Percentiles rank a stretch among this genome's conserved stretches.
These are phyloP conservation scores for Nyleta sp. DNA, from an alignment of 2,888 invertebrate species.

Conservation along the genomic window DNA sequence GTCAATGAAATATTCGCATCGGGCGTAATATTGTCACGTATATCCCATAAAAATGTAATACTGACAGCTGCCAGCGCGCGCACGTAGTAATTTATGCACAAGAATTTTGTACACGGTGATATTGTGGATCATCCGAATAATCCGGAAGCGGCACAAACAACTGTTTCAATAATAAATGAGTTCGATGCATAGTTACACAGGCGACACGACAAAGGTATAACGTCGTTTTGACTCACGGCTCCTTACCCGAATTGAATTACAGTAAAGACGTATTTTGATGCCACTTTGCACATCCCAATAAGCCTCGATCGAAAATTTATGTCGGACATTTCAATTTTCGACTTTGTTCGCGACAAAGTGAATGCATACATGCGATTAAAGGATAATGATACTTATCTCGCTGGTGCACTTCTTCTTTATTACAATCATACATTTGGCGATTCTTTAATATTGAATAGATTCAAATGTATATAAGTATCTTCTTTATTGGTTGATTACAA, in stretches of 20 bases:
- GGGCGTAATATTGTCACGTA: constrained; percentile 19
- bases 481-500: no score
- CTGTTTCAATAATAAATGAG: constrained; percentile 32
- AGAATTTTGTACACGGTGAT: constrained; percentile 17
- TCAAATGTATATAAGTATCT: no score
- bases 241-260: constrained; percentile 20
- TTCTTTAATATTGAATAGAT: no score
- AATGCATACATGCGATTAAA: no score
- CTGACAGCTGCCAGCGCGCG: constrained; percentile 15
- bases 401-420: no score
- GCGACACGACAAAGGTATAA: not conserved
- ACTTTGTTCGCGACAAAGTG: no score
- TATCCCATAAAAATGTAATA: constrained; percentile 18
- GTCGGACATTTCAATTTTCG: no score
- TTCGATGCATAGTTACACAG: constrained; percentile 12
- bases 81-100: constrained; percentile 30
- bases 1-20: constrained; percentile 27
- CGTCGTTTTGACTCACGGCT: constrained; percentile 3
- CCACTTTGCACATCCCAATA: constrained; percentile 15
- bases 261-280: constrained; percentile 22
- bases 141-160: constrained; percentile 34
- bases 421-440: no score
- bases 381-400: no score
- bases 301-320: no score
- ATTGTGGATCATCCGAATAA: constrained; percentile 23